Percentiles rank a stretch among this genome's conserved stretches.
These are phyloP conservation scores for Agonopterix alstromeriana DNA, from an alignment of 2,888 invertebrate genomes.

Conservation along the genomic window DNA sequence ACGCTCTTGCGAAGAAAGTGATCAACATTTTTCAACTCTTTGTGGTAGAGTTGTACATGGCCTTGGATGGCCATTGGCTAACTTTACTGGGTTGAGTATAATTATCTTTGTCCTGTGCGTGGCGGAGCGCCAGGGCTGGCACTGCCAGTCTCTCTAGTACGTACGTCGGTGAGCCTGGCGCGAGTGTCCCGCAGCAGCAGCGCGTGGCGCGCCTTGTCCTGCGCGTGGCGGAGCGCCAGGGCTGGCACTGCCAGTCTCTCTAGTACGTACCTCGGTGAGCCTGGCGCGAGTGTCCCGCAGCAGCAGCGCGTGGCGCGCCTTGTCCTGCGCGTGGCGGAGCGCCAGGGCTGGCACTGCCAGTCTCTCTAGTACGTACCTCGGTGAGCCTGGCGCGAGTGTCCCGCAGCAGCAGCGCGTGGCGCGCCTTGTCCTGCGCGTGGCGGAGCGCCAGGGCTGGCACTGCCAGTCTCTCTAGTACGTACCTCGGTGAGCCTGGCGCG, in stretches of 20 bases:
- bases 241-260: conserved; percentile 45
- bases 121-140: conserved; percentile 41
- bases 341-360: conserved; percentile 42
- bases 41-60: too few species aligned
- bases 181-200: conserved; percentile 44
- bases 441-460: conserved; percentile 43
- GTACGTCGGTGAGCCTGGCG: conserved; percentile 51
- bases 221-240: conserved; percentile 52
- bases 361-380: conserved; percentile 51
- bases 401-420: conserved; percentile 37
- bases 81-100: background rate
- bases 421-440: conserved; percentile 59
- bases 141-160: conserved; percentile 16
- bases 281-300: conserved; percentile 49
- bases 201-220: conserved; percentile 48
- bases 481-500: conserved; percentile 51
- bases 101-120: conserved; percentile 51
- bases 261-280: conserved; percentile 49
- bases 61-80: too few species aligned
- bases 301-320: conserved; percentile 41
- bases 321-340: conserved; percentile 57
- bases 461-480: conserved; percentile 46
- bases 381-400: conserved; percentile 48
- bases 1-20: too few species aligned
- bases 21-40: too few species aligned